Conservation (phyloP, 2,113 vertebrate species). For the Antennarius striatus region DNA sequence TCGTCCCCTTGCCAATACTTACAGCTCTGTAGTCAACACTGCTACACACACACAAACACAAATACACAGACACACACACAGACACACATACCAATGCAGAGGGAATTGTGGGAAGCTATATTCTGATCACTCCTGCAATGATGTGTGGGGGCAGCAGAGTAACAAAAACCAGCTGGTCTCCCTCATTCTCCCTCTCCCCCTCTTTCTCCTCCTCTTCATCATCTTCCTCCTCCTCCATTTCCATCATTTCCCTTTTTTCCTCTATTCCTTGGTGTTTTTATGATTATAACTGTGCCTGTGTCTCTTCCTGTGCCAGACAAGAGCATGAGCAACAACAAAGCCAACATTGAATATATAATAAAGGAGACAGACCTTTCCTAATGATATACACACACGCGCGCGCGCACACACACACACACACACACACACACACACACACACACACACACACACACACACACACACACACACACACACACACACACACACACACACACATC, state of each 20-base stretch:
- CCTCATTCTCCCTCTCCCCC: background rate
- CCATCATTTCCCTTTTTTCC: constrained; percentile 32
- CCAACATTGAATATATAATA: constrained; percentile 7
- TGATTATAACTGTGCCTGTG: constrained; percentile 27
- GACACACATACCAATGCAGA: constrained; percentile 22
- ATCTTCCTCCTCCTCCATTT: constrained; percentile 2
- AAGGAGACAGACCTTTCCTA: constrained; percentile 10
- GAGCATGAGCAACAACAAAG: constrained; percentile 42
- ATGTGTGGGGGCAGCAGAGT: constrained; percentile 46
- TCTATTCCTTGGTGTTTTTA: constrained; percentile 37
- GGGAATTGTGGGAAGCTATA: constrained; percentile 31
- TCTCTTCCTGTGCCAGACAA: constrained; percentile 25
- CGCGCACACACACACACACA: background rate
- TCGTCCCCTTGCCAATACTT: constrained; percentile 51
- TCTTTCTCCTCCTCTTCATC: constrained; percentile 12
- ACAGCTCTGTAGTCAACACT: constrained; percentile 22
- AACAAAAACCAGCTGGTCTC: constrained; percentile 43
- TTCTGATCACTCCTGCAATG: constrained; percentile 54
- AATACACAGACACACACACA: constrained; percentile 19
- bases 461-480: constrained; percentile 11
- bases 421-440: background rate
- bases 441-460: constrained; percentile 2
- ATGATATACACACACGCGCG: background rate
- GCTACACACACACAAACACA: background rate
- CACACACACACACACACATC: background rate